Conservation (phyloP, 2,888 invertebrate species). For the Nesidiocoris tenuis region DNA sequence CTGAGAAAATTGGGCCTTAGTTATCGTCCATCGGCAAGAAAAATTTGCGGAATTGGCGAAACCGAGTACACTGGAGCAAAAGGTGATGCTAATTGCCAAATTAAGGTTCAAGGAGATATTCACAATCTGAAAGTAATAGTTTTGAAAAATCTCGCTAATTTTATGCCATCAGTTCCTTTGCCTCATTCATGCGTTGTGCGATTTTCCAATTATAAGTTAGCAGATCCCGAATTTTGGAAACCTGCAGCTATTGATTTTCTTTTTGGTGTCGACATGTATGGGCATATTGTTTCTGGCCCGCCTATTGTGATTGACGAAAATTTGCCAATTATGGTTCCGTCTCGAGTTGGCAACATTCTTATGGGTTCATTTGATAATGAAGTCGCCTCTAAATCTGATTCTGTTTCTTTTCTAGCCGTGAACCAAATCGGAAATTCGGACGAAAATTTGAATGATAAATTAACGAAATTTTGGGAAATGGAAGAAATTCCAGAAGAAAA, state of each 20-base stretch:
- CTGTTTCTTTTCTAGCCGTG: no score
- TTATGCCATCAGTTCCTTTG: neutral
- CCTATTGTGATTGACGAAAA: neutral
- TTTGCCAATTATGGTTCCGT: neutral
- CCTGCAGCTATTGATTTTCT: no score
- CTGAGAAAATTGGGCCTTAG: neutral
- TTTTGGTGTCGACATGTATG: conserved; percentile 14
- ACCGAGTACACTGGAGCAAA: neutral
- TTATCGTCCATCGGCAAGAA: neutral
- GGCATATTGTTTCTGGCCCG: neutral
- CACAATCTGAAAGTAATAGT: conserved; percentile 2
- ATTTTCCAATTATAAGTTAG: neutral
- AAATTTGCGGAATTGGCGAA: neutral
- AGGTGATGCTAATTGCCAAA: no score
- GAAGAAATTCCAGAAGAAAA: no score
- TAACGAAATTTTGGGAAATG: conserved; percentile 30
- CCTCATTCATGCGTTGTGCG: no score
- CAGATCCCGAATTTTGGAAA: conserved; percentile 18
- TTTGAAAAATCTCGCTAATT: neutral
- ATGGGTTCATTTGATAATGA: neutral
- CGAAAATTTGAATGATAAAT: neutral
- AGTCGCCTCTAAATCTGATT: neutral
- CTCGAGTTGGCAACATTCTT: conserved; percentile 18
- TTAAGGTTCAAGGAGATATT: neutral
- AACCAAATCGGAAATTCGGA: no score